Percentiles rank a stretch among this genome's conserved stretches.
phyloP scores from a whole-genome alignment of 2,797 vertebrate genomes.

The Ispidina picta region DNA sequence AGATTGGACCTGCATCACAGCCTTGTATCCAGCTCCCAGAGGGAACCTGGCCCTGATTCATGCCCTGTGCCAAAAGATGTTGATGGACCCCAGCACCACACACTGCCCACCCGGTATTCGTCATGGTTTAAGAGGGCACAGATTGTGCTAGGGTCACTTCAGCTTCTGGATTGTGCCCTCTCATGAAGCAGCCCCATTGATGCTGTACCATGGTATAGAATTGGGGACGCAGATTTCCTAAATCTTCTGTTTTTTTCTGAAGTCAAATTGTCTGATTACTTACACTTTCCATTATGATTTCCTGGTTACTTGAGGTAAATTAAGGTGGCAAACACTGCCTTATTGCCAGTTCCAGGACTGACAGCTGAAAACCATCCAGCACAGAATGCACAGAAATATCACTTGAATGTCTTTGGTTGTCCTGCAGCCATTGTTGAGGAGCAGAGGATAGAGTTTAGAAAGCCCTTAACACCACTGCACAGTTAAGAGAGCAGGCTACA shows the following conservation, averaged over 20 bases:
- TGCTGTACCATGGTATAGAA: not conserved
- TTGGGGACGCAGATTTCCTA: not conserved
- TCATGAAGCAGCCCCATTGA: not conserved
- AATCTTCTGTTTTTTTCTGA: not conserved
- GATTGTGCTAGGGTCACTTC: not conserved
- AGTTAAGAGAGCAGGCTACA: not conserved
- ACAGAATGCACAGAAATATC: accelerated
- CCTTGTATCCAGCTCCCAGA: not conserved
- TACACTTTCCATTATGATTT: not conserved
- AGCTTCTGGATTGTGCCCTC: not conserved
- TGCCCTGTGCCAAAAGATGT: not conserved
- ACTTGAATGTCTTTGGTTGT: not conserved
- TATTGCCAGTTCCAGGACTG: not conserved
- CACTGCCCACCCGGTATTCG: not conserved
- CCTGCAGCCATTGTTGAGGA: not conserved
- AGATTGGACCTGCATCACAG: not conserved
- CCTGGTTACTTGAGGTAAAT: not conserved
- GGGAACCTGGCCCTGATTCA: not conserved
- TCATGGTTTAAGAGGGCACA: not conserved
- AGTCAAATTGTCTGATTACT: not conserved
- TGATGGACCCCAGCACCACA: not conserved
- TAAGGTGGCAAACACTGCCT: not conserved
- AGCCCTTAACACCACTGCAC: not conserved
- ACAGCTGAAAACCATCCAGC: not conserved
- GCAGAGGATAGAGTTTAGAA: not conserved